Percentiles rank a stretch among this genome's conserved stretches.
These are phyloP conservation scores for Isoperla grammatica DNA, from an alignment of 2,888 invertebrate genomes.

Conservation along the genomic window DNA sequence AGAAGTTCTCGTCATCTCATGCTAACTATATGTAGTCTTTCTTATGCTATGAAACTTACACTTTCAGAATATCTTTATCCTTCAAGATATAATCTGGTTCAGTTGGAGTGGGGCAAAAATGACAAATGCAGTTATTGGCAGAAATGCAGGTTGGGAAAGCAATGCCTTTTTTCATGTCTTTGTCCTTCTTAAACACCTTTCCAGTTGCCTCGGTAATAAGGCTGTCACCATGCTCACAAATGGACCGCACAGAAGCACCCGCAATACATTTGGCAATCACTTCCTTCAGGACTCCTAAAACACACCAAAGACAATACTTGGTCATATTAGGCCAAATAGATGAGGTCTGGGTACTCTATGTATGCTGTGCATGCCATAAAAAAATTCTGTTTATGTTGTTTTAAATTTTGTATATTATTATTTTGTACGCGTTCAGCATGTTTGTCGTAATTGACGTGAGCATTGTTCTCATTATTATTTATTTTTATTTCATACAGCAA, in stretches of 20 bases:
- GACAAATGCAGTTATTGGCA: slow-evolving; percentile 98
- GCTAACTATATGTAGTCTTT: no score
- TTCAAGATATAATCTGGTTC: slow-evolving; percentile 83
- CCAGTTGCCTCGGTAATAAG: slow-evolving; percentile 84
- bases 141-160: slow-evolving; percentile 99
- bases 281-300: slow-evolving; percentile 83
- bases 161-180: slow-evolving; percentile 95
- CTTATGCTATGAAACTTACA: slow-evolving; percentile 74
- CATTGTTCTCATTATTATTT: no score
- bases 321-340: no score
- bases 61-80: slow-evolving; percentile 93
- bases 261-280: slow-evolving; percentile 80
- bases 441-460: no score
- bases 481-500: no score
- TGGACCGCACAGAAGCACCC: slow-evolving; percentile 82
- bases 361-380: no score
- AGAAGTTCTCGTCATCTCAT: no score
- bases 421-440: no score
- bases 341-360: no score
- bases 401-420: no score
- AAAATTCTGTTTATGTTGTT: no score
- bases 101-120: slow-evolving; percentile 93
- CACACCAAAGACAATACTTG: slow-evolving; percentile 31
- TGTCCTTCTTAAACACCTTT: slow-evolving; percentile 97
- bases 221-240: slow-evolving; percentile 90